These are phyloP conservation scores for Carduelis carduelis DNA, from an alignment of 2,797 vertebrate genomes.

Conservation along the genomic window DNA sequence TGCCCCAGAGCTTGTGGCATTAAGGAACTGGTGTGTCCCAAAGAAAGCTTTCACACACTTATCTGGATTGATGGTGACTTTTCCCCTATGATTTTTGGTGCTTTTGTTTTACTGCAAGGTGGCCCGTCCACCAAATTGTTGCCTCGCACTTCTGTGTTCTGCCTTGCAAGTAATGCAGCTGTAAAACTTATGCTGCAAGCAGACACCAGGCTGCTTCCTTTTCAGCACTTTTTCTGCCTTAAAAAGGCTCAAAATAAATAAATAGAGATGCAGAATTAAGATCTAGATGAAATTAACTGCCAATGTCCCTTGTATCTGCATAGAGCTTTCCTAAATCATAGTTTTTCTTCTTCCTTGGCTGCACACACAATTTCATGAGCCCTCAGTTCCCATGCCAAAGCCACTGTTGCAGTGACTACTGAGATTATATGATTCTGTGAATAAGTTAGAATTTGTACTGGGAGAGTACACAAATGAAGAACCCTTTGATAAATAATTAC, in stretches of 20 bases:
- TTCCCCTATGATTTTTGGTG: background rate
- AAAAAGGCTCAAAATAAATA: background rate
- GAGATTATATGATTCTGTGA: background rate
- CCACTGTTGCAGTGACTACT: background rate
- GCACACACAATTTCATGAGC: background rate
- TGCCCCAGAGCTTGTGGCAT: background rate
- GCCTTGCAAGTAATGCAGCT: background rate
- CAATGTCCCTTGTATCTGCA: background rate
- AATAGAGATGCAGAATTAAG: background rate
- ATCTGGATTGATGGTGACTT: background rate
- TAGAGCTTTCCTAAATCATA: background rate
- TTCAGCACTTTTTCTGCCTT: background rate
- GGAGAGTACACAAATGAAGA: background rate
- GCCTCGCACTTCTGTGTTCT: background rate
- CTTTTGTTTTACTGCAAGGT: background rate
- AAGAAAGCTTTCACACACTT: background rate
- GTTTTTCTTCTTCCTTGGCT: background rate
- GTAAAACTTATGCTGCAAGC: background rate
- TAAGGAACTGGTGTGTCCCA: background rate
- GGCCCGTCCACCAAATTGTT: fast-evolving
- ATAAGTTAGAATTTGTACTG: background rate
- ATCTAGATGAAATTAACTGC: background rate
- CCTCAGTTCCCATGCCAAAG: background rate
- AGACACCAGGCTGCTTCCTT: background rate
- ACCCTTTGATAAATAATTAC: background rate